Percentiles rank a stretch among this genome's conserved stretches.
phyloP scores from a whole-genome alignment of 2,113 vertebrate species.

The Percopsis transmontana region DNA sequence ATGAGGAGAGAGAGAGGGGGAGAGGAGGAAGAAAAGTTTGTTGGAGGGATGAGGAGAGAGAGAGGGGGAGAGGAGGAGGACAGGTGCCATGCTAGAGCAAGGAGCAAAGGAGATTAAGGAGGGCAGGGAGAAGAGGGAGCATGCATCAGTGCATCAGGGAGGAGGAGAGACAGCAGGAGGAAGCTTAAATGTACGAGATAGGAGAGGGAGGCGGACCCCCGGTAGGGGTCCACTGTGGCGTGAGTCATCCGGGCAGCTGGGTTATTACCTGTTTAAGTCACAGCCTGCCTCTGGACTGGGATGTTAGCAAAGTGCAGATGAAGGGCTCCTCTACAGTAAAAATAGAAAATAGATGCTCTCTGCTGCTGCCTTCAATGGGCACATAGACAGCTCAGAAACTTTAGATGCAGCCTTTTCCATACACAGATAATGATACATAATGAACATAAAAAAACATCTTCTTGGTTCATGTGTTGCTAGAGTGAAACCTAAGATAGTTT shows the following conservation, averaged over 20 bases:
- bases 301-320: slow-evolving; percentile 44
- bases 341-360: slow-evolving; percentile 15
- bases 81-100: slow-evolving; percentile 13
- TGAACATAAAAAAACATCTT: not conserved
- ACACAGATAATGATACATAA: slow-evolving; percentile 26
- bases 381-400: no score
- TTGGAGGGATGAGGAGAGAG: slow-evolving; percentile 9
- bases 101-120: slow-evolving; percentile 51
- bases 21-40: slow-evolving; percentile 27
- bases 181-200: slow-evolving; percentile 22
- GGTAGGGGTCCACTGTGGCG: slow-evolving; percentile 37
- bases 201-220: slow-evolving; percentile 22
- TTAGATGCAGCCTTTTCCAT: not conserved
- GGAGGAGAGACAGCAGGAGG: slow-evolving; percentile 25
- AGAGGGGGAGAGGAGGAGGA: slow-evolving; percentile 13
- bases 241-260: slow-evolving; percentile 57
- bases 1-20: slow-evolving; percentile 22
- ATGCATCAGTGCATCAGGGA: not conserved
- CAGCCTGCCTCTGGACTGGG: slow-evolving; percentile 31
- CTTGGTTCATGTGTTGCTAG: not conserved
- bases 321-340: slow-evolving; percentile 26
- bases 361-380: slow-evolving; percentile 2
- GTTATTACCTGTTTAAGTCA: slow-evolving; percentile 26
- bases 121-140: slow-evolving; percentile 3
- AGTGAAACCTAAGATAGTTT: not conserved